Evolutionary conservation across 92 coral and sea anemone genomes (phyloP).

Genomic region (Ricordea florida): DNA sequence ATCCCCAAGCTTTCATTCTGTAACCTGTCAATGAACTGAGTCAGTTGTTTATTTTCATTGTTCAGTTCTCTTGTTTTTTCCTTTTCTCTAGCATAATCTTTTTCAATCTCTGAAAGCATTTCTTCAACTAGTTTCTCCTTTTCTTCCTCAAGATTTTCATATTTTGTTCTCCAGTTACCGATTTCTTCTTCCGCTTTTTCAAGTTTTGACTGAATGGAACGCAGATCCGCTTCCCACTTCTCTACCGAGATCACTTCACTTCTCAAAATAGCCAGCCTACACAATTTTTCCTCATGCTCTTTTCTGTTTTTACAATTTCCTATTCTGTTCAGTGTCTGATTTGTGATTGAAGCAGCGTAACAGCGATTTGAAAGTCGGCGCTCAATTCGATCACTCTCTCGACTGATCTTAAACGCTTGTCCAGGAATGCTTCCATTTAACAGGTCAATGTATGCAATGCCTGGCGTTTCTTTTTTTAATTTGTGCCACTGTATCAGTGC

Average conservation of each 20-base stretch:
- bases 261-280: neutral
- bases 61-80: neutral
- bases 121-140: neutral
- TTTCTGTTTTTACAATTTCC: neutral
- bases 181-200: neutral
- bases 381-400: neutral
- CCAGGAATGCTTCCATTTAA: neutral
- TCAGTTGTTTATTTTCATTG: neutral
- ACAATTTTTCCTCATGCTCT: neutral
- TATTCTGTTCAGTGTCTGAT: neutral
- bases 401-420: neutral
- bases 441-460: neutral
- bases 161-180: neutral
- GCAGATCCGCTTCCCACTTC: neutral
- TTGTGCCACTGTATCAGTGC: neutral
- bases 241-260: neutral
- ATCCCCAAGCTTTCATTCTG: conserved; percentile 10
- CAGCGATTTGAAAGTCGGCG: neutral
- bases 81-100: neutral
- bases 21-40: conserved; percentile 1
- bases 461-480: neutral
- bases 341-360: neutral
- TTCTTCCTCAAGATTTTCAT: conserved; percentile 1
- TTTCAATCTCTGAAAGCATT: neutral
- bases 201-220: neutral